Base-by-base conservation (phyloP, 1,140 invertebrate species). In the Hesperophylax magnus region DNA sequence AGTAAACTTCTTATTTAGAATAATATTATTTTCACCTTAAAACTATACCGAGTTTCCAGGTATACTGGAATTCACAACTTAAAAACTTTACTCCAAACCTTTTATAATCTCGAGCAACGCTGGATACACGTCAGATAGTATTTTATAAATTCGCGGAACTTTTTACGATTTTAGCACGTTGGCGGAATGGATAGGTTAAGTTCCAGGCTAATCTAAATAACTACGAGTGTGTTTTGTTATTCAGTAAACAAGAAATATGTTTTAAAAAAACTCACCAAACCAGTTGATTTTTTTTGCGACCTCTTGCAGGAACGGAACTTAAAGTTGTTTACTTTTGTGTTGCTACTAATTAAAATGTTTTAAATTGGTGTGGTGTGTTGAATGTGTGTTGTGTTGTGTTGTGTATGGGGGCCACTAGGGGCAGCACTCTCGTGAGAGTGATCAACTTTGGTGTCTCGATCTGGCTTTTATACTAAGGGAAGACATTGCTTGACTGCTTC, bases 191-290 rank as follows among this genome's bases (percentile, higher is more conserved):
- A 14, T 47, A 14, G 39, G 2, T 8, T 8, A 9, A 39, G 34
- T 8, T 1, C 34, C 11, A 14, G 14, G 9, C 9, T 47, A 47
- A 4, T 39, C 34, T 47, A 5, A 27, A 2, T 27, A 27, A 47
- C 39, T 9, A 9, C 5, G 34, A 39, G 34, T 47, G 3, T 14
- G 39, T 47, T 58, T 58, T 58, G 31, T 71, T 11, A 47, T 22
- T 3, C 22, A 71, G 31, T 52, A 71, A 52, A 71, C 67, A 71
- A 71, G 31, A 71, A 71, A 71, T 52, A 3, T 17, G 15, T 65
- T 65, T 65, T 61, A 61, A 65, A 71, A 52, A 71, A 71, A 71
- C 67, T 71, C 22, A 71, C 67, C 67, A 8, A 52, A 71, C 67
- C 67, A 71, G 67, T 52, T 20, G 34, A 18, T 17, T 3, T 71